Conservation (phyloP, 2,888 invertebrate species). For the Alloscopus bannaensis region DNA sequence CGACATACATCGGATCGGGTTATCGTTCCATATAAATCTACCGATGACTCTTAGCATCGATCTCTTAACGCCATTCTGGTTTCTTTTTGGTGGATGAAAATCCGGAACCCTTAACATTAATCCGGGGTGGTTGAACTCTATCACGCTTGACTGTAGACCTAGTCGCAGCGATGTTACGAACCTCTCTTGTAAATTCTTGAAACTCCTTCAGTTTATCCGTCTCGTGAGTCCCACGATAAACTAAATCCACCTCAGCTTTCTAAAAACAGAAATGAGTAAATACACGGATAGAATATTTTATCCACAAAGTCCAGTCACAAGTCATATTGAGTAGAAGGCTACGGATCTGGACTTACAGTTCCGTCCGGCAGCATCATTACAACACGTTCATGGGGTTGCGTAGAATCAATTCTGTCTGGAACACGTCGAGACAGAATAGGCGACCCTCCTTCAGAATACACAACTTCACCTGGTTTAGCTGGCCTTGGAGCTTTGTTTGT, state of each 20-base stretch:
- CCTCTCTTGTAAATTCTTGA: conserved; percentile 64
- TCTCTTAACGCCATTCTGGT: conserved; percentile 43
- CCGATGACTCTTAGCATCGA: too few species aligned
- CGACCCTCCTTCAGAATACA: conserved; percentile 67
- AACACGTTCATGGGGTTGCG: conserved; percentile 32
- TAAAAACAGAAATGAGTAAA: conserved; percentile 19
- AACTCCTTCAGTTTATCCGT: conserved; percentile 43
- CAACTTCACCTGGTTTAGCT: conserved; percentile 69
- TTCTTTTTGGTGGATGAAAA: conserved; percentile 34
- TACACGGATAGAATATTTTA: too few species aligned
- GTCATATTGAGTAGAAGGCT: too few species aligned
- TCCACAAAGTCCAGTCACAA: too few species aligned
- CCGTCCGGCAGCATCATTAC: conserved; percentile 49
- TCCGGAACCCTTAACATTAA: conserved; percentile 12
- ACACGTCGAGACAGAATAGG: conserved; percentile 49
- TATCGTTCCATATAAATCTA: too few species aligned
- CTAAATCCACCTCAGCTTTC: conserved; percentile 67
- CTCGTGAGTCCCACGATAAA: conserved; percentile 40
- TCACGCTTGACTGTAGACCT: conserved; percentile 56
- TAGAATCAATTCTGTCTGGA: not conserved
- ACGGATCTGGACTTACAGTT: conserved; percentile 50
- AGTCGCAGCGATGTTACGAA: conserved; percentile 59
- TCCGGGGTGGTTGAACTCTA: conserved; percentile 37
- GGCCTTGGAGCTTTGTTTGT: conserved; percentile 59
- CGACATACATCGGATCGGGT: too few species aligned